Evolutionary conservation across 2,888 invertebrate genomes (phyloP).

Genomic region (Tubulanus polymorphus): DNA sequence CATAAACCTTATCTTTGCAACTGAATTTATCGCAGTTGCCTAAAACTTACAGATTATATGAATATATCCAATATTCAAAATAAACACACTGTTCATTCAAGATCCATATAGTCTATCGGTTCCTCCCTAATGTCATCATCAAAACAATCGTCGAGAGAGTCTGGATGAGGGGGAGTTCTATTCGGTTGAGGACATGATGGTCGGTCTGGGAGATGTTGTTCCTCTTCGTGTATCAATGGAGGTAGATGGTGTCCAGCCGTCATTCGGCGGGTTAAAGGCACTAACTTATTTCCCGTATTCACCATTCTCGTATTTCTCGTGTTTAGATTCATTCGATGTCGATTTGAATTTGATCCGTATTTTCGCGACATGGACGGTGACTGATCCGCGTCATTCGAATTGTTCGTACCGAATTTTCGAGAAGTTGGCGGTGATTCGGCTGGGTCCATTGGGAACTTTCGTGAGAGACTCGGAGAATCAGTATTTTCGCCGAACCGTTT

Average conservation of each 20-base stretch:
- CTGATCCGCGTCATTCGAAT: too few relatives aligned
- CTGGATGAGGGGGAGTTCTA: background rate
- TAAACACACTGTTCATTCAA: background rate
- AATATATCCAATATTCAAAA: too few relatives aligned
- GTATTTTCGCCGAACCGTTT: background rate
- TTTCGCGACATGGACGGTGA: conserved; percentile 1
- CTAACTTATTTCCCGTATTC: too few relatives aligned
- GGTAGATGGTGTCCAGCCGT: conserved; percentile 11
- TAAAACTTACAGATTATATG: too few relatives aligned
- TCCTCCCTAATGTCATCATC: background rate
- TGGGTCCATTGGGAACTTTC: too few relatives aligned
- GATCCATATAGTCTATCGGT: conserved; percentile 3
- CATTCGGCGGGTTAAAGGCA: background rate
- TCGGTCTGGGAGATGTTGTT: conserved; percentile 6
- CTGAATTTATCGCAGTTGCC: too few relatives aligned
- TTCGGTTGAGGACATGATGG: conserved; percentile 4
- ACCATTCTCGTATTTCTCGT: background rate
- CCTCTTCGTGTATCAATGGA: conserved; percentile 4
- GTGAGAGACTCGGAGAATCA: background rate
- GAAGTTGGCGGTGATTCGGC: background rate
- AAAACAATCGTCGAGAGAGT: background rate
- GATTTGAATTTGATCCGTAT: too few relatives aligned
- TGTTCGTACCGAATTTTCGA: background rate
- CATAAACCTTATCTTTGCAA: too few relatives aligned
- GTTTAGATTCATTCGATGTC: too few relatives aligned